Conservation (phyloP, 1,140 invertebrate species). For the Papilio aristodemus region DNA sequence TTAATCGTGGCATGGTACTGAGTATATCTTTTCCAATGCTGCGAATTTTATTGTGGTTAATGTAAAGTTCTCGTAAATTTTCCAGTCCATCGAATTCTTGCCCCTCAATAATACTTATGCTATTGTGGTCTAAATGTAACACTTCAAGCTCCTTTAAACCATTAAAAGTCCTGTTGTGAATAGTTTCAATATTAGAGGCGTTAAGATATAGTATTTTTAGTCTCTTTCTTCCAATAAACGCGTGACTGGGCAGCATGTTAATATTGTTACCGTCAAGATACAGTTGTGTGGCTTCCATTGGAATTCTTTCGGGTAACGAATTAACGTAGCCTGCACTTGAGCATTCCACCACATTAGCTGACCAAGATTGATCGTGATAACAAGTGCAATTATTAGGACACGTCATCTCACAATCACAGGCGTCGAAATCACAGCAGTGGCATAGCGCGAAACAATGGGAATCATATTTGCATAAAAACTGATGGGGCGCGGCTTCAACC, state of each 20-base stretch:
- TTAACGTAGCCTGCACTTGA: slow-evolving; percentile 87
- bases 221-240: slow-evolving; percentile 94
- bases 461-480: slow-evolving; percentile 95
- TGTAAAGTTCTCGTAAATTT: slow-evolving; percentile 89
- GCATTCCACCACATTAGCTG: slow-evolving; percentile 95
- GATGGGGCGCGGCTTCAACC: slow-evolving; percentile 90
- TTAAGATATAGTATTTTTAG: slow-evolving; percentile 92
- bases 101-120: slow-evolving; percentile 87
- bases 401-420: slow-evolving; percentile 97
- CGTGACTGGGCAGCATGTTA: slow-evolving; percentile 88
- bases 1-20: slow-evolving; percentile 84
- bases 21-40: slow-evolving; percentile 90
- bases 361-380: slow-evolving; percentile 95
- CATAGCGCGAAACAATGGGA: slow-evolving; percentile 94
- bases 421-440: slow-evolving; percentile 96
- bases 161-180: slow-evolving; percentile 95
- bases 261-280: slow-evolving; percentile 95
- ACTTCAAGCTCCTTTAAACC: slow-evolving; percentile 90
- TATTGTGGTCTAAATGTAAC: slow-evolving; percentile 91
- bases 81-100: slow-evolving; percentile 90
- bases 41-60: slow-evolving; percentile 91
- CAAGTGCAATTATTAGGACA: slow-evolving; percentile 95
- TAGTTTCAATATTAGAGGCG: slow-evolving; percentile 90
- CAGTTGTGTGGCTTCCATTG: slow-evolving; percentile 95
- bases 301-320: slow-evolving; percentile 89